Evolutionary conservation across 1,140 invertebrate genomes (phyloP).

Genomic region (Sminthurinus signatus): DNA sequence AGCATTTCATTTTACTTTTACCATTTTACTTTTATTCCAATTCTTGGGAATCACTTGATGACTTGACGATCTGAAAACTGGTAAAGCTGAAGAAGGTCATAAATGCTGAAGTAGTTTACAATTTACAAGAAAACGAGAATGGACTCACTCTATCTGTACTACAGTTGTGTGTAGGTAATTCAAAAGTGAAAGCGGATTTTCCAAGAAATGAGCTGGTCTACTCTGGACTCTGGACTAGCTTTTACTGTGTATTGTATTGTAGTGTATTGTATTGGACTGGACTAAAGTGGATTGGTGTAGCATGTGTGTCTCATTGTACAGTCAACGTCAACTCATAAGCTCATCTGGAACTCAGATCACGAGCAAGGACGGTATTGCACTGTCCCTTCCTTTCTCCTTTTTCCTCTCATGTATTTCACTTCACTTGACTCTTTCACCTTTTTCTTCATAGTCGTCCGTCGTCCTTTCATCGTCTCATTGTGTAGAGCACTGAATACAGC

Average conservation of each 20-base stretch:
- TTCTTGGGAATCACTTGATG: background rate
- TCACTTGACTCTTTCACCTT: constrained; percentile 8
- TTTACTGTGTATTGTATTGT: too few relatives aligned
- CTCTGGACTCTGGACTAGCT: too few relatives aligned
- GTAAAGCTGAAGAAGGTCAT: background rate
- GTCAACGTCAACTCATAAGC: background rate
- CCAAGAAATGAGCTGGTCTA: too few relatives aligned
- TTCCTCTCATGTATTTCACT: constrained; percentile 14
- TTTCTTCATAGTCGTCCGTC: too few relatives aligned
- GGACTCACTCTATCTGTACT: background rate
- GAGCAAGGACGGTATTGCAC: constrained; percentile 8
- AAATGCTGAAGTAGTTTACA: background rate
- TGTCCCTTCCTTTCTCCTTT: too few relatives aligned
- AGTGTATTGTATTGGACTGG: too few relatives aligned
- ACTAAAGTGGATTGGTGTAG: background rate
- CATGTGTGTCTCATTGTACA: constrained; percentile 18
- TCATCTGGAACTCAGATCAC: constrained; percentile 20
- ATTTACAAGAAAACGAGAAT: background rate
- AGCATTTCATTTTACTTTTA: background rate
- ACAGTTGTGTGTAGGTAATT: background rate
- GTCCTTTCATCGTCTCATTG: too few relatives aligned
- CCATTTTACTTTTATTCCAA: background rate
- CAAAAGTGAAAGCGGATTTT: background rate
- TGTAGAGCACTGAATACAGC: too few relatives aligned
- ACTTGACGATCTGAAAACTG: background rate